These are phyloP conservation scores for Dasypus novemcinctus DNA, from an alignment of 2,113 vertebrate genomes.

Conservation along the genomic window DNA sequence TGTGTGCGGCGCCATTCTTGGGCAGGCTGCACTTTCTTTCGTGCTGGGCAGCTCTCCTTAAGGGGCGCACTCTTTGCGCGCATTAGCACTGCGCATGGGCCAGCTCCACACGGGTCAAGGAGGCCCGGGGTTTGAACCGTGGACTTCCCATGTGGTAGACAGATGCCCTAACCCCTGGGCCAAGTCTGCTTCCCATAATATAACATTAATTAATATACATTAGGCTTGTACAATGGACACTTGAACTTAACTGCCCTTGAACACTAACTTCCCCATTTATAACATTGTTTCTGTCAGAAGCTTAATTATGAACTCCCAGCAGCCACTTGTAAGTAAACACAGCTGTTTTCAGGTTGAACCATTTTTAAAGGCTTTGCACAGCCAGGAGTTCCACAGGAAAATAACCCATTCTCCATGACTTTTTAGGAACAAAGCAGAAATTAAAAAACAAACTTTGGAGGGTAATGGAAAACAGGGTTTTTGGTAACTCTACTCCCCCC, in stretches of 20 bases:
- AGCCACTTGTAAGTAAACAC: neutral
- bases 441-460: neutral
- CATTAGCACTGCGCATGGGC: too few species aligned
- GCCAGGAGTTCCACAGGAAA: neutral
- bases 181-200: too few species aligned
- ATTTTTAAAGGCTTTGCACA: neutral
- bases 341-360: neutral
- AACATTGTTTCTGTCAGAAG: slow-evolving; percentile 3
- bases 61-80: too few species aligned
- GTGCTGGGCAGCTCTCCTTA: too few species aligned
- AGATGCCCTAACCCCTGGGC: too few species aligned
- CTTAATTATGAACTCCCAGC: slow-evolving; percentile 37
- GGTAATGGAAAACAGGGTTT: neutral
- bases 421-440: neutral
- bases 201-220: neutral
- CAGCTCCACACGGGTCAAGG: too few species aligned
- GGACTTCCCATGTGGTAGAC: too few species aligned
- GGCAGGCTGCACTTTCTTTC: too few species aligned
- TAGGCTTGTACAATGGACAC: neutral
- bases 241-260: neutral
- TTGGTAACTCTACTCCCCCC: neutral
- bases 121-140: too few species aligned
- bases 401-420: neutral
- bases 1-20: too few species aligned
- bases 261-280: neutral